These are phyloP conservation scores for Porites rus DNA, from an alignment of 92 coral and sea anemone species.

Conservation along the genomic window DNA sequence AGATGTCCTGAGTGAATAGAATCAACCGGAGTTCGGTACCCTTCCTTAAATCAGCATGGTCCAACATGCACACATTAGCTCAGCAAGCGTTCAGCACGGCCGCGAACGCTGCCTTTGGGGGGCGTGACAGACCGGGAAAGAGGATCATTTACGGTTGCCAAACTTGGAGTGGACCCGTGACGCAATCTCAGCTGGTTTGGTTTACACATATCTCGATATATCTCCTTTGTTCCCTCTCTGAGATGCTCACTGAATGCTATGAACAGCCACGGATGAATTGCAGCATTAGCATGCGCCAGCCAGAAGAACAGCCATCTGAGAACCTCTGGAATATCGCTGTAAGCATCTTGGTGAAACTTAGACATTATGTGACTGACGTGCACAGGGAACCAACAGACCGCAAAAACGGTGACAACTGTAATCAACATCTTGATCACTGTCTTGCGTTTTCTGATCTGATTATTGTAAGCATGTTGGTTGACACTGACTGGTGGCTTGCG, in stretches of 20 bases:
- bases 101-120: not conserved
- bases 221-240: constrained; percentile 16
- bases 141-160: not conserved
- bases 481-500: constrained; percentile 47
- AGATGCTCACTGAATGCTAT: constrained; percentile 36
- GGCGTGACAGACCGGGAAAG: not conserved
- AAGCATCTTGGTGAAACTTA: constrained; percentile 13
- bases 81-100: not conserved
- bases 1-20: not conserved
- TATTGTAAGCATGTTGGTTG: constrained; percentile 4
- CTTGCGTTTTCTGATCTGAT: constrained; percentile 22
- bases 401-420: constrained; percentile 41
- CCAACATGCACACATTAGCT: too few relatives aligned
- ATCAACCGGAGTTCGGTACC: not conserved
- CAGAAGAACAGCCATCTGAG: constrained; percentile 5
- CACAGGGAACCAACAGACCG: constrained; percentile 46
- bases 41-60: too few relatives aligned
- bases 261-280: constrained; percentile 50
- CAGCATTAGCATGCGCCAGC: constrained; percentile 46
- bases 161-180: constrained; percentile 1
- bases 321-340: constrained; percentile 20
- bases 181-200: not conserved
- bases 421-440: constrained; percentile 38
- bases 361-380: constrained; percentile 39
- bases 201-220: not conserved